These are phyloP conservation scores for Ichneumon xanthorius DNA, from an alignment of 2,888 invertebrate genomes.

Conservation along the genomic window DNA sequence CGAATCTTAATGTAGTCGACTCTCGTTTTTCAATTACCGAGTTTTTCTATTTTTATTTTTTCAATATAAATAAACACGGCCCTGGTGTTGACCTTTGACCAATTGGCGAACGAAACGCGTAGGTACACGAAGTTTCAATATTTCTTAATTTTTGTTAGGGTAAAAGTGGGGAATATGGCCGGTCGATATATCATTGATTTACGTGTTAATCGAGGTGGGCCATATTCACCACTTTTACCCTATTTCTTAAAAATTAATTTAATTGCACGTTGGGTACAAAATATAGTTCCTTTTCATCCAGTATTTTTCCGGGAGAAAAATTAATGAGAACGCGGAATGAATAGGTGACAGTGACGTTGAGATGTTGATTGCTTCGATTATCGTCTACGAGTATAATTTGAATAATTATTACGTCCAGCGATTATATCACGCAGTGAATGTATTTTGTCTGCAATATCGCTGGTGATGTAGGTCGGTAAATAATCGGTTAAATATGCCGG, in stretches of 20 bases:
- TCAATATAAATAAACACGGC: not conserved
- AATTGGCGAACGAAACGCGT: not conserved
- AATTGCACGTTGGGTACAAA: not conserved
- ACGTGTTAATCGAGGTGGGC: too few species aligned
- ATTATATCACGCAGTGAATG: too few species aligned
- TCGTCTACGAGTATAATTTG: not conserved
- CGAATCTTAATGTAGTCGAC: conserved; percentile 3
- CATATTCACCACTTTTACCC: too few species aligned
- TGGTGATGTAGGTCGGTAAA: too few species aligned
- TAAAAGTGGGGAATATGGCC: too few species aligned
- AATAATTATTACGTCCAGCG: not conserved
- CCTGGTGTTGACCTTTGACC: not conserved
- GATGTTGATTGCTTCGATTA: not conserved
- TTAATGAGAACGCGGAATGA: not conserved
- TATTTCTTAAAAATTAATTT: not conserved
- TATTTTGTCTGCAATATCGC: too few species aligned
- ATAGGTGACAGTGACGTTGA: not conserved
- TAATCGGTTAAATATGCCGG: too few species aligned
- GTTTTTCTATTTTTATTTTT: not conserved
- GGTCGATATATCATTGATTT: too few species aligned
- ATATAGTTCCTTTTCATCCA: not conserved
- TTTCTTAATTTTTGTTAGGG: not conserved
- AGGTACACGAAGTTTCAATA: too few species aligned
- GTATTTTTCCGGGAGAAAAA: not conserved
- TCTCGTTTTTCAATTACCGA: conserved; percentile 33